Evolutionary conservation across 2,888 invertebrate species (phyloP), one percentile per base, ranked within the genome.

Genomic region (Tromatobia lineatoria): DNA sequence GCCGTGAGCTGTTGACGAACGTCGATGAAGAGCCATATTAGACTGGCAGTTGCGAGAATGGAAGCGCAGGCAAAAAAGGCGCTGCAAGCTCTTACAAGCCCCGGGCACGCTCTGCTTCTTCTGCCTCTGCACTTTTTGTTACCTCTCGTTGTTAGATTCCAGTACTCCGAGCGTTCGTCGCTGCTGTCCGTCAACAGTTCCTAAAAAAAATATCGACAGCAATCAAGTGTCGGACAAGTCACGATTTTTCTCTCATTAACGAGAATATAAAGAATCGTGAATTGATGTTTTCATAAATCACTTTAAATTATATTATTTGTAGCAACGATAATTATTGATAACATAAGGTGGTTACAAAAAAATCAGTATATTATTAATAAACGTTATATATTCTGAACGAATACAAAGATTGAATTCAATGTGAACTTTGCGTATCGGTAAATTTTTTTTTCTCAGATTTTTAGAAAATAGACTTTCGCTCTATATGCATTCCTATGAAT

Each of bases 11-110:
- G 96, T 88, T 96, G 95, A 89, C 96, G 94, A 74, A 96, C 95
- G 90, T 96, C 96, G 78, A 96, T 95, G 93, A 96, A 96, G 74
- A 96, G 94, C 96, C 96, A 96, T 83, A 96, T 94, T 82, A 96
- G 95, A 45, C 96, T 95, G 50, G 96, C 95, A 10, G 96, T 96
- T 15, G 96, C 95, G 42, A 96, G 95, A 69, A 96, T 95, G 90
- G 96, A 95, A 34, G 95, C 95, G 89, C 96, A 95, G 77, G 96
- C 94, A 18, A 95, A 94, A 66, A 96, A 94, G 54, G 95, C 95
- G 54, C 95, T 95, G 86, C 96, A 96, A 34, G 96, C 95, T 75
- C 95, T 94, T 82, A 95, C 91, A 87, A 95, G 94, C 38, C 95
- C 95, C 15, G 95, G 94, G 86, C 95, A 95, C 67, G 94, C 94